phyloP scores from a whole-genome alignment of 92 coral and sea anemone genomes.

The Umimayanthus chanpuru region DNA sequence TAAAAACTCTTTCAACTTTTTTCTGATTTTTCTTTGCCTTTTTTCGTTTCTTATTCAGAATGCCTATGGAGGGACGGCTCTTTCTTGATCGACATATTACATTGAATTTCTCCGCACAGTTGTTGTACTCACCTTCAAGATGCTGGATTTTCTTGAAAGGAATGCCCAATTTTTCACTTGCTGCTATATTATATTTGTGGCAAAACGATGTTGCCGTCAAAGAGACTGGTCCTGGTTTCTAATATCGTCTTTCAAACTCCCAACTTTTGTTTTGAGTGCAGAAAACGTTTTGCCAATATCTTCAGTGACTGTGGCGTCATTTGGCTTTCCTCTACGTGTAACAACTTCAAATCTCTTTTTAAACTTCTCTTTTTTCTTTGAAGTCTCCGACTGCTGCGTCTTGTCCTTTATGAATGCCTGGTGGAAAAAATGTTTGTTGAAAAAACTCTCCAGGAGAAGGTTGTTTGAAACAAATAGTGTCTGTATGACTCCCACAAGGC shows the following conservation, averaged over 20 bases:
- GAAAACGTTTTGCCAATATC: constrained; percentile 43
- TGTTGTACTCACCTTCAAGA: constrained; percentile 48
- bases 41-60: constrained; percentile 39
- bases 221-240: constrained; percentile 53
- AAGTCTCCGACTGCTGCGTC: constrained; percentile 54
- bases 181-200: constrained; percentile 45
- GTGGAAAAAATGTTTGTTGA: constrained; percentile 50
- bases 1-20: constrained; percentile 45
- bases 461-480: constrained; percentile 52
- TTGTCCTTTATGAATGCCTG: constrained; percentile 56
- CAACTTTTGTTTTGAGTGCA: constrained; percentile 34
- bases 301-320: constrained; percentile 44
- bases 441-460: constrained; percentile 40
- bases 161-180: constrained; percentile 36
- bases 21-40: constrained; percentile 54
- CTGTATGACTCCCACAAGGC: constrained; percentile 53
- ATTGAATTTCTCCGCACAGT: constrained; percentile 36
- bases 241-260: constrained; percentile 40
- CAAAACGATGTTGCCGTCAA: constrained; percentile 46
- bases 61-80: constrained; percentile 26
- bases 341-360: constrained; percentile 47
- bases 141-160: constrained; percentile 48
- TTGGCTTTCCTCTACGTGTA: constrained; percentile 30
- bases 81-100: constrained; percentile 19
- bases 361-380: constrained; percentile 50